Percentiles rank a stretch among this genome's conserved stretches.
These are phyloP conservation scores for Phortica okadai DNA, from an alignment of 2,888 invertebrate species.

Conservation along the genomic window DNA sequence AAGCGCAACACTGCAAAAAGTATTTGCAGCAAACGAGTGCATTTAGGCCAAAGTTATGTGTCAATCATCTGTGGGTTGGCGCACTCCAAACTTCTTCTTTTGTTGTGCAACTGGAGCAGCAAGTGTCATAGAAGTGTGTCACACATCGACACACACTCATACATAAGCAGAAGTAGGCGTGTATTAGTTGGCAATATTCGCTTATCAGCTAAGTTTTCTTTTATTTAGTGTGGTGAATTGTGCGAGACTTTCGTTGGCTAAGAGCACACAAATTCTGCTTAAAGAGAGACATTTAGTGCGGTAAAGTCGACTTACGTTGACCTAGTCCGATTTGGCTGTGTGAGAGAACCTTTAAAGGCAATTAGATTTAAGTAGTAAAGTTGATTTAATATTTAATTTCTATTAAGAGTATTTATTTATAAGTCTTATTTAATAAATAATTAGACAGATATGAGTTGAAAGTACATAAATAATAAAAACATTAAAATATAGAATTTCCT, in stretches of 20 bases:
- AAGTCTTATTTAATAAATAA: no score
- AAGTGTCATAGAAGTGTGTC: conserved; percentile 57
- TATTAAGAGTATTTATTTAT: no score
- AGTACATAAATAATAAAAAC: no score
- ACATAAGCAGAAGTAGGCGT: background rate
- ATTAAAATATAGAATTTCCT: no score
- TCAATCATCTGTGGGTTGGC: conserved; percentile 1
- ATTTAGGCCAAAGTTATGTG: conserved; percentile 34
- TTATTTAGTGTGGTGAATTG: background rate
- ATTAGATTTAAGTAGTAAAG: no score
- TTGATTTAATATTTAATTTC: no score
- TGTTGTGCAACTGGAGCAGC: conserved; percentile 51
- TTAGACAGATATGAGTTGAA: no score
- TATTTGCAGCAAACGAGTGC: background rate
- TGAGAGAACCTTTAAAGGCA: background rate
- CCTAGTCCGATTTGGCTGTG: background rate
- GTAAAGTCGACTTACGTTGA: background rate
- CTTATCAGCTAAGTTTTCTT: conserved; percentile 32
- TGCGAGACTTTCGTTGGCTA: background rate
- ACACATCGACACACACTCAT: conserved; percentile 33
- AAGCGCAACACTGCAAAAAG: conserved; percentile 37
- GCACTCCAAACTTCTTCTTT: conserved; percentile 3
- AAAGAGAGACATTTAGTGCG: background rate
- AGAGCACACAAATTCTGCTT: background rate
- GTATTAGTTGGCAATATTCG: conserved; percentile 24